Conservation (phyloP, 2,888 invertebrate genomes). For the Heteropelma amictum region DNA sequence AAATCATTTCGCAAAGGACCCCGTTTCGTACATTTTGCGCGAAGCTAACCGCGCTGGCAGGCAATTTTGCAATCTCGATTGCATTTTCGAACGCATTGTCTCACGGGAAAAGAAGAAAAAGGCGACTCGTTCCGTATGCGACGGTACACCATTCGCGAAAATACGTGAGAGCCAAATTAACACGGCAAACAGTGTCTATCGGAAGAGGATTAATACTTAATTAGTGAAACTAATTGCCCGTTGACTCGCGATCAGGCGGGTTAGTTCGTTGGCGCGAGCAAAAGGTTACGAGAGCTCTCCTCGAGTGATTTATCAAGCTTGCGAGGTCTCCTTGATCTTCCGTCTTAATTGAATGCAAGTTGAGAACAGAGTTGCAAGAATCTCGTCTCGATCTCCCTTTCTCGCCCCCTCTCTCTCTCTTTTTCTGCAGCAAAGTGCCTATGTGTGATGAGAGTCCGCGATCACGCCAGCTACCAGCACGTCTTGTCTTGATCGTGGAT, state of each 20-base stretch:
- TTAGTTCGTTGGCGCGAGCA: constrained; percentile 65
- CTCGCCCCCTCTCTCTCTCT: constrained; percentile 30
- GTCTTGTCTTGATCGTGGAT: constrained; percentile 47
- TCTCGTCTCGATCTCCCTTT: constrained; percentile 49
- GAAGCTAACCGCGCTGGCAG: no score
- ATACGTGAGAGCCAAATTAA: constrained; percentile 68
- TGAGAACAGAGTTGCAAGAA: constrained; percentile 55
- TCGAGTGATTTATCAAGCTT: constrained; percentile 70
- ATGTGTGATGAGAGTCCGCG: constrained; percentile 53
- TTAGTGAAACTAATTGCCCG: constrained; percentile 72
- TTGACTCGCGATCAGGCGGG: constrained; percentile 59
- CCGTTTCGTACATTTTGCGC: no score
- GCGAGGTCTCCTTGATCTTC: constrained; percentile 55
- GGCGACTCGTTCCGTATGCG: not conserved
- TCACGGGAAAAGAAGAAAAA: no score
- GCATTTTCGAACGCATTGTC: no score
- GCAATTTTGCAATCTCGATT: no score
- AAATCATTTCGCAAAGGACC: no score
- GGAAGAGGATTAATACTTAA: constrained; percentile 69
- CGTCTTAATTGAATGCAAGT: constrained; percentile 72
- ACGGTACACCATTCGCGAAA: constrained; percentile 32
- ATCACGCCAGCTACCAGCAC: constrained; percentile 51
- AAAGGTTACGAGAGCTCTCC: constrained; percentile 67
- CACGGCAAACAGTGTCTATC: constrained; percentile 67
- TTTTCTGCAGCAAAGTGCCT: no score